Percentiles rank a stretch among this genome's conserved stretches.
Evolutionary conservation across 1,140 invertebrate species (phyloP).

Genomic region (Nymphalis io): DNA sequence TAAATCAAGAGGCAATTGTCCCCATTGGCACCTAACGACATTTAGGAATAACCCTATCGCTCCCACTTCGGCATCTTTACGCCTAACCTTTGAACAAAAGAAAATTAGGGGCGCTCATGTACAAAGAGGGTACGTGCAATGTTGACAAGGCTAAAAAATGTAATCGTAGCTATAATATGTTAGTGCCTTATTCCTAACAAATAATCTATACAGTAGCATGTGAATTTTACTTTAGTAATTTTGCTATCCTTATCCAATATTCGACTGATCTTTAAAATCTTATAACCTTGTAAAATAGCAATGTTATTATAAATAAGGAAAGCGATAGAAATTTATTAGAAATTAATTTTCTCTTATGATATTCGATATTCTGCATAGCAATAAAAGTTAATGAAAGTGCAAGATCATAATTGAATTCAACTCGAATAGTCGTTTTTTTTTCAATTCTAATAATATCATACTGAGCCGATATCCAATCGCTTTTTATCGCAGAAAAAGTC

Average conservation of each 20-base stretch:
- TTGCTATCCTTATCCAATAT: no score
- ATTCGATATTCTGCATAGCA: constrained; percentile 18
- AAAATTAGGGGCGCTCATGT: constrained; percentile 22
- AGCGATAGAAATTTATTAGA: constrained; percentile 2
- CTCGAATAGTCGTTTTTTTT: constrained; percentile 31
- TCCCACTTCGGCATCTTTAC: constrained; percentile 33
- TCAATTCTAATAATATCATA: constrained; percentile 44
- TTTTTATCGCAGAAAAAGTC: constrained; percentile 40
- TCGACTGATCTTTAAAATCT: not conserved
- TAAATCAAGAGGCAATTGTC: constrained; percentile 53
- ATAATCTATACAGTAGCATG: not conserved
- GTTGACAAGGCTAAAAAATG: not conserved
- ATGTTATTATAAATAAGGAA: not conserved
- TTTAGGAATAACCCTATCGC: constrained; percentile 36
- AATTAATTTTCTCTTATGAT: constrained; percentile 8
- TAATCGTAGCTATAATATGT: not conserved
- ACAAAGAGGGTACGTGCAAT: not conserved
- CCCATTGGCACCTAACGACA: constrained; percentile 45
- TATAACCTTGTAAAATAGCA: not conserved
- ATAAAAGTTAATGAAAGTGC: constrained; percentile 28
- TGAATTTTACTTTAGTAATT: not conserved
- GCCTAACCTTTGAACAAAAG: constrained; percentile 36
- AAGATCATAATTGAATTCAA: constrained; percentile 38
- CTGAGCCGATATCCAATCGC: constrained; percentile 38
- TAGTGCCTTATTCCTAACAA: not conserved